phyloP scores from a whole-genome alignment of 2,797 vertebrate species.

The Amblyopsis hoosieri region DNA sequence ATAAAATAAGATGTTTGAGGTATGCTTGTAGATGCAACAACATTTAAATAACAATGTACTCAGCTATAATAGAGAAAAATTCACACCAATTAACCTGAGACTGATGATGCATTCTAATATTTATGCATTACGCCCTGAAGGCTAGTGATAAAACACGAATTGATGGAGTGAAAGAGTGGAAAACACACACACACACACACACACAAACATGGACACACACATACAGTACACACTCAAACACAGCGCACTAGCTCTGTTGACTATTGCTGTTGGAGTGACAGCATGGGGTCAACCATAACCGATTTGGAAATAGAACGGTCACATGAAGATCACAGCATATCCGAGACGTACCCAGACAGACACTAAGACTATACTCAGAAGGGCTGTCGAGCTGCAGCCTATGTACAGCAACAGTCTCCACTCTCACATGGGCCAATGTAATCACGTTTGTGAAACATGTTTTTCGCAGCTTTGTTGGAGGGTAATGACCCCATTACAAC shows the following conservation, averaged over 20 bases:
- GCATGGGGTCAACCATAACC: neutral
- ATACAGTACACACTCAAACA: neutral
- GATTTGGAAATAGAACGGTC: conserved; percentile 34
- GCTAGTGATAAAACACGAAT: too few relatives aligned
- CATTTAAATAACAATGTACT: too few relatives aligned
- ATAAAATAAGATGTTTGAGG: too few relatives aligned
- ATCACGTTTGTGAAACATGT: neutral
- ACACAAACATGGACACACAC: neutral
- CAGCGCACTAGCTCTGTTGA: neutral
- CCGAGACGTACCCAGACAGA: neutral
- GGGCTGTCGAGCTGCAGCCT: conserved; percentile 10
- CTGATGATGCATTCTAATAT: too few relatives aligned
- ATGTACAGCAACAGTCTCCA: too few relatives aligned
- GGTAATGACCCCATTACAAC: neutral
- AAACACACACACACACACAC: neutral
- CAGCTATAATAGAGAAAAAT: too few relatives aligned
- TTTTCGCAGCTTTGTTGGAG: neutral
- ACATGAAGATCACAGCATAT: conserved; percentile 38
- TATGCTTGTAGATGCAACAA: too few relatives aligned
- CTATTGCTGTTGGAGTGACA: too few relatives aligned
- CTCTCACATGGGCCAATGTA: too few relatives aligned
- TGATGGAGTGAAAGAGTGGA: neutral
- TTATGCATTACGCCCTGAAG: too few relatives aligned
- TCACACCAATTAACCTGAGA: too few relatives aligned
- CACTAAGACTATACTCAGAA: conserved; percentile 6